phyloP scores from a whole-genome alignment of 2,797 vertebrate species.

The Gambelia wislizenii region DNA sequence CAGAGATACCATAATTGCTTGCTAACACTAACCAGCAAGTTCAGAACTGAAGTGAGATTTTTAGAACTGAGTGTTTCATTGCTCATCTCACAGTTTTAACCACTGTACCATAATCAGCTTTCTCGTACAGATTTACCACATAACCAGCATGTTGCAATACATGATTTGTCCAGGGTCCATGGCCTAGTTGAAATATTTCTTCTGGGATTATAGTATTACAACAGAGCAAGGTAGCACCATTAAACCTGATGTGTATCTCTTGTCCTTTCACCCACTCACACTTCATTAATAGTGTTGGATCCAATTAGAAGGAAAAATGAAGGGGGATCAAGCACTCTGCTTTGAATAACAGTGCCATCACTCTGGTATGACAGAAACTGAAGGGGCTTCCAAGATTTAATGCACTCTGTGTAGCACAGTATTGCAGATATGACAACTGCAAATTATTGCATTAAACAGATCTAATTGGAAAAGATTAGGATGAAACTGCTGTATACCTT shows the following conservation, averaged over 20 bases:
- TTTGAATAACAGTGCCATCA: neutral
- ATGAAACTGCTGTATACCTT: conserved; percentile 59
- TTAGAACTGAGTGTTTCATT: neutral
- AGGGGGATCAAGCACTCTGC: neutral
- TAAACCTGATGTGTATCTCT: neutral
- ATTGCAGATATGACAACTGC: conserved; percentile 42
- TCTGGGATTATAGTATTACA: neutral
- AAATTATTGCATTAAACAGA: conserved; percentile 24
- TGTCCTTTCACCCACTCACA: neutral
- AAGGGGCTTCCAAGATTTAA: conserved; percentile 51
- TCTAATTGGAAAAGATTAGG: conserved; percentile 34
- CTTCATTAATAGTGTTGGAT: neutral
- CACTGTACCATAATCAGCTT: neutral
- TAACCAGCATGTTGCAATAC: no score
- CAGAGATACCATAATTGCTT: neutral
- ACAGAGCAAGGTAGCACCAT: neutral
- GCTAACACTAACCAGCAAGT: neutral
- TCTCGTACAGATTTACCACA: neutral
- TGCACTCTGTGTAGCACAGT: conserved; percentile 34
- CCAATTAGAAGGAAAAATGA: neutral
- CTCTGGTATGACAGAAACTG: neutral
- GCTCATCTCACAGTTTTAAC: neutral
- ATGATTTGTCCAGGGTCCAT: neutral
- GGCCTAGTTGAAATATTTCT: neutral
- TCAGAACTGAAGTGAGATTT: neutral